These are phyloP conservation scores for Conops quadrifasciatus DNA, from an alignment of 2,888 invertebrate genomes.

Conservation along the genomic window DNA sequence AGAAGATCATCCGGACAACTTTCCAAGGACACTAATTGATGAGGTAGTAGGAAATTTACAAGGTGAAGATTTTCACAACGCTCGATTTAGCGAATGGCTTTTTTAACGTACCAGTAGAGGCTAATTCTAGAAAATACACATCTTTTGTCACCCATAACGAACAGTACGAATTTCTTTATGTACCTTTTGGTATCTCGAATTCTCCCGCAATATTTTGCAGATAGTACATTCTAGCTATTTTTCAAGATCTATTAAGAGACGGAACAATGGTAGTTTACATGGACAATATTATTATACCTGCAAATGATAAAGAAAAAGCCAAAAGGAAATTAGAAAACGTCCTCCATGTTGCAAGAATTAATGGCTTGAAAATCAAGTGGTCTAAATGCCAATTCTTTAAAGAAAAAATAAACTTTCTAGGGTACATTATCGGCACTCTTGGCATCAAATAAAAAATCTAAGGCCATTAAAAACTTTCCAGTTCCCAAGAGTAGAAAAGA, in stretches of 20 bases:
- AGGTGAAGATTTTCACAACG: constrained; percentile 36
- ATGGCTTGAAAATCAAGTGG: too few relatives aligned
- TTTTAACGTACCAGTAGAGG: constrained; percentile 42
- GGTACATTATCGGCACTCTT: too few relatives aligned
- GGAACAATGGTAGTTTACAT: constrained; percentile 35
- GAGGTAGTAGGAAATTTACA: constrained; percentile 40
- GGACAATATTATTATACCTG: constrained; percentile 39
- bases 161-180: constrained; percentile 41
- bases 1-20: constrained; percentile 41
- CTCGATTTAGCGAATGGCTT: constrained; percentile 41
- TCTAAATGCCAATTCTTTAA: too few relatives aligned
- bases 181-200: constrained; percentile 44
- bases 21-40: constrained; percentile 41
- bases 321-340: constrained; percentile 31
- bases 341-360: constrained; percentile 21
- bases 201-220: constrained; percentile 31
- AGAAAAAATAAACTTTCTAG: too few relatives aligned
- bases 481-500: constrained; percentile 15
- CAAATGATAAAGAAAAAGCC: constrained; percentile 35
- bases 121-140: constrained; percentile 38
- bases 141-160: constrained; percentile 41
- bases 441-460: too few relatives aligned
- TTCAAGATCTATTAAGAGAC: not conserved
- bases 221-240: constrained; percentile 32
- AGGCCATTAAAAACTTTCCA: too few relatives aligned